phyloP scores from a whole-genome alignment of 2,113 vertebrate species.

The Nannobrachium achirus region DNA sequence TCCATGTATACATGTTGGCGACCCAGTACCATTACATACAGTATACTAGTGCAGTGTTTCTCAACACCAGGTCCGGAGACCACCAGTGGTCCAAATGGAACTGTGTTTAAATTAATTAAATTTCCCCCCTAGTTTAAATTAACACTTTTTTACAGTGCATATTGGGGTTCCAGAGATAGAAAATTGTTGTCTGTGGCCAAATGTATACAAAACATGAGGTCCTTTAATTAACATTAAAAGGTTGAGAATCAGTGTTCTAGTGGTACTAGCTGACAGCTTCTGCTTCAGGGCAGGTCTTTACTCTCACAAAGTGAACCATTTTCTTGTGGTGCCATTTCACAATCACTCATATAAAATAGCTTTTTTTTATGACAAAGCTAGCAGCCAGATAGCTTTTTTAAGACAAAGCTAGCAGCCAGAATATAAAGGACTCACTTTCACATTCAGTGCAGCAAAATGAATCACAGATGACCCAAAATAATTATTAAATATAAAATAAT shows the following conservation, averaged over 20 bases:
- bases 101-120: too few species aligned
- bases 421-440: not conserved
- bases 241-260: not conserved
- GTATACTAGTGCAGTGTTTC: too few species aligned
- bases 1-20: not conserved
- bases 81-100: too few species aligned
- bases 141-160: too few species aligned
- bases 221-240: too few species aligned
- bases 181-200: too few species aligned
- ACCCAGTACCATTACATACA: too few species aligned
- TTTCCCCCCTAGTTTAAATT: too few species aligned
- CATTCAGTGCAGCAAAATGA: slow-evolving; percentile 1
- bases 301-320: not conserved
- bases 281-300: not conserved
- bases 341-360: not conserved
- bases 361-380: not conserved
- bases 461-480: not conserved
- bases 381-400: not conserved
- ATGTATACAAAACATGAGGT: too few species aligned
- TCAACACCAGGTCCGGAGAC: too few species aligned
- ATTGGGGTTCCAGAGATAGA: too few species aligned
- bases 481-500: not conserved
- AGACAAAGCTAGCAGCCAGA: too few species aligned
- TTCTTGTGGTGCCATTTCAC: not conserved
- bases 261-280: not conserved